A percentile compares a stretch with the other conserved stretches of the same genome.
These are phyloP conservation scores for Dasypolia templi DNA, from an alignment of 2,888 invertebrate genomes.

Conservation along the genomic window DNA sequence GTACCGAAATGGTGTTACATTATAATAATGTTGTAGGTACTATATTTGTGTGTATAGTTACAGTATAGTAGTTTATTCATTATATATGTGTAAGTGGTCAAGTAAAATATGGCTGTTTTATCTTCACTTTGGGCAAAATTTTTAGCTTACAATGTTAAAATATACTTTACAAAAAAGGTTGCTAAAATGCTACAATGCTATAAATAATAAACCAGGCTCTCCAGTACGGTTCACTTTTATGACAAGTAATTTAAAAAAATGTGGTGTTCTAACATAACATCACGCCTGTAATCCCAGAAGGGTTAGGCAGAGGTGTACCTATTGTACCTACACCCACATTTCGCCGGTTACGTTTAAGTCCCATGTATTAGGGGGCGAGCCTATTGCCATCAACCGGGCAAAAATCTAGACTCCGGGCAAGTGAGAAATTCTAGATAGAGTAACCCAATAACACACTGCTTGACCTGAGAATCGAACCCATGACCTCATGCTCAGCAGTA, in stretches of 20 bases:
- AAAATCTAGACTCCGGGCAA: too few species aligned
- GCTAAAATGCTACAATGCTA: neutral
- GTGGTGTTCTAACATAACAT: rapidly evolving
- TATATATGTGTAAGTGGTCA: too few species aligned
- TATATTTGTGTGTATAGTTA: neutral
- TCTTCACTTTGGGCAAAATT: neutral
- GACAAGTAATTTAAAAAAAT: neutral
- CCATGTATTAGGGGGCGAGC: too few species aligned
- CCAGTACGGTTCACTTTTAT: neutral
- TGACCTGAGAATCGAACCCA: too few species aligned
- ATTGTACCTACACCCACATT: too few species aligned
- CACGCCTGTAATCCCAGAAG: too few species aligned
- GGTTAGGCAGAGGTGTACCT: too few species aligned
- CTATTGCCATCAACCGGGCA: too few species aligned
- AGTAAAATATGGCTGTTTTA: neutral
- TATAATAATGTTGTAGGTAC: constrained; percentile 37
- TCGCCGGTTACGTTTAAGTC: too few species aligned
- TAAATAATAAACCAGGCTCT: neutral
- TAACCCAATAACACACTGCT: too few species aligned
- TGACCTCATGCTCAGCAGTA: too few species aligned
- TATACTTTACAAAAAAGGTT: neutral
- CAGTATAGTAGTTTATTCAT: constrained; percentile 2
- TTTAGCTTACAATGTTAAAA: neutral
- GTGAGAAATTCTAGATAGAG: too few species aligned
- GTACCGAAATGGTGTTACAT: constrained; percentile 51